A percentile compares a stretch with the other conserved stretches of the same genome.
Evolutionary conservation across 2,888 invertebrate genomes (phyloP).

Genomic region (Aphodius sticticus): DNA sequence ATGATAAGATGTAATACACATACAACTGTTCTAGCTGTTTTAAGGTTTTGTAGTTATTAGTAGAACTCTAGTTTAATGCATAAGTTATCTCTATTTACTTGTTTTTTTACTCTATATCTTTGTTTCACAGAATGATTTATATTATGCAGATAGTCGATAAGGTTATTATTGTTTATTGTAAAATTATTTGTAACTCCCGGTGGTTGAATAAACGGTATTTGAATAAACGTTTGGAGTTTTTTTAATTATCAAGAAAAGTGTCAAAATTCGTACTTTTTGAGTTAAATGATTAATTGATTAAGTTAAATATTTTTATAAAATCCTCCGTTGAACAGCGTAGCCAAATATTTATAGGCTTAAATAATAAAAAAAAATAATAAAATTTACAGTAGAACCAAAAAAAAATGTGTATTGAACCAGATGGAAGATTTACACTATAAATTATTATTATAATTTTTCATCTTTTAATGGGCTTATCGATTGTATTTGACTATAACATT

Average conservation of each 20-base stretch:
- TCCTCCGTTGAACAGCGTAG: too few species aligned
- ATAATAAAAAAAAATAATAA: too few species aligned
- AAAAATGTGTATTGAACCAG: too few species aligned
- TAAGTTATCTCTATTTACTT: background rate
- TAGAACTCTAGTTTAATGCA: background rate
- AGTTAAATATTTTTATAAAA: too few species aligned
- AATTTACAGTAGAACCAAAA: too few species aligned
- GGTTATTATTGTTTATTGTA: constrained; percentile 23
- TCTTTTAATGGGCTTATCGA: too few species aligned
- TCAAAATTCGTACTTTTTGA: too few species aligned
- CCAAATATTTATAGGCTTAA: too few species aligned
- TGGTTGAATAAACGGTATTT: background rate
- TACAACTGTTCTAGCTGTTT: constrained; percentile 53
- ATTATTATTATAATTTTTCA: too few species aligned
- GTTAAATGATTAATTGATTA: too few species aligned
- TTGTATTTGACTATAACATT: too few species aligned
- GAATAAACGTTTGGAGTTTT: background rate
- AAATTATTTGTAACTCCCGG: constrained; percentile 23
- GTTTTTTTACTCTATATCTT: constrained; percentile 5
- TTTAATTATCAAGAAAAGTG: background rate
- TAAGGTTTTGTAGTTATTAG: constrained; percentile 11
- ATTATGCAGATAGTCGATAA: constrained; percentile 12
- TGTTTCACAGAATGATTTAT: constrained; percentile 6
- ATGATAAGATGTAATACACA: constrained; percentile 52
- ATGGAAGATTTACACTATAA: too few species aligned